Conservation (phyloP, 2,113 vertebrate genomes). For the Ophthalmolycus amberensis region DNA sequence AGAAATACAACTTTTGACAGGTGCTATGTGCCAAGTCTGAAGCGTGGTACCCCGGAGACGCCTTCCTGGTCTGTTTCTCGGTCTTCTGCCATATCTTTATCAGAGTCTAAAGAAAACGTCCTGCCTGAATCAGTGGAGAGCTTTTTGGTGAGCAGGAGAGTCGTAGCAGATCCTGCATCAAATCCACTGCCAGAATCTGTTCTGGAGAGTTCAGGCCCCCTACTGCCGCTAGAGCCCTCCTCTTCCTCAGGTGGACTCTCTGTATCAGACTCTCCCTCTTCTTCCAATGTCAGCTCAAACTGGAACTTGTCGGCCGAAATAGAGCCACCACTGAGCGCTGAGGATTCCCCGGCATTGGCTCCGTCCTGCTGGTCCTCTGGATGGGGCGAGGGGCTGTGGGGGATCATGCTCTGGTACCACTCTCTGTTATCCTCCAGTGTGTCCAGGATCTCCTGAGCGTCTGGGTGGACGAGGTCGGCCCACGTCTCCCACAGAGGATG, state of each 20-base stretch:
- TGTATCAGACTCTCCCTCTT: conserved; percentile 83
- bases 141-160: conserved; percentile 47
- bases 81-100: conserved; percentile 72
- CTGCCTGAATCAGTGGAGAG: conserved; percentile 54
- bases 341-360: conserved; percentile 46
- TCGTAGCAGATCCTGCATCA: conserved; percentile 24
- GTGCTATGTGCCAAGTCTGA: conserved; percentile 80
- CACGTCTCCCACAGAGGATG: conserved; percentile 95
- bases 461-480: conserved; percentile 93
- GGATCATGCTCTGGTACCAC: conserved; percentile 96
- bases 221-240: conserved; percentile 61
- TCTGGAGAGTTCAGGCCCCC: conserved; percentile 38
- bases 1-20: conserved; percentile 27
- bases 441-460: conserved; percentile 93
- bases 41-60: conserved; percentile 50
- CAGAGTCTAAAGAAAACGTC: conserved; percentile 75
- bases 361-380: conserved; percentile 42
- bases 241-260: conserved; percentile 84
- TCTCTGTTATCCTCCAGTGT: conserved; percentile 93
- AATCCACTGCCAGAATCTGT: conserved; percentile 49
- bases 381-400: conserved; percentile 85
- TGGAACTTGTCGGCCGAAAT: conserved; percentile 85
- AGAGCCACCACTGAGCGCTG: conserved; percentile 56
- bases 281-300: conserved; percentile 88
- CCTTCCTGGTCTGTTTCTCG: conserved; percentile 67